These are phyloP conservation scores for Coreoperca whiteheadi DNA, from an alignment of 2,113 vertebrate species.

Conservation along the genomic window DNA sequence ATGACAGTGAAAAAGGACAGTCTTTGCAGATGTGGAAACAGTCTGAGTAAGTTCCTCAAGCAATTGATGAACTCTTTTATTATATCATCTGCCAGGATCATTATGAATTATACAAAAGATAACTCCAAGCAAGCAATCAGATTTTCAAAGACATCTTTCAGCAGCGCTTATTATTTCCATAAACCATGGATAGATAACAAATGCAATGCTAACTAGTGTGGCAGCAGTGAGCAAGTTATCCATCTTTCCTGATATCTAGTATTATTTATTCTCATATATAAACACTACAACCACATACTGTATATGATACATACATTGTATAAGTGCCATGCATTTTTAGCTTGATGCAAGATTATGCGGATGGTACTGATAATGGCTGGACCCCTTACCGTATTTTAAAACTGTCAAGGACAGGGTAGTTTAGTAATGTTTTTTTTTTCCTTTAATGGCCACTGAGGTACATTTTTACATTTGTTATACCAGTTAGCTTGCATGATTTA, in stretches of 20 bases:
- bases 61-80: slow-evolving; percentile 54
- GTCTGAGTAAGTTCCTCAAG: slow-evolving; percentile 53
- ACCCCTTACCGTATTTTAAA: slow-evolving; percentile 2
- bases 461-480: slow-evolving; percentile 41
- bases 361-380: slow-evolving; percentile 4
- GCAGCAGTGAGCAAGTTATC: slow-evolving; percentile 21
- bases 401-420: too few relatives aligned
- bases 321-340: slow-evolving; percentile 30
- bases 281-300: slow-evolving; percentile 15
- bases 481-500: slow-evolving; percentile 45
- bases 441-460: slow-evolving; percentile 1
- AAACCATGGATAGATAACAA: slow-evolving; percentile 44
- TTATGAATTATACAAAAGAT: slow-evolving; percentile 65
- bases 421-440: too few relatives aligned
- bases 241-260: slow-evolving; percentile 37
- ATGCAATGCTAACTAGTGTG: slow-evolving; percentile 29
- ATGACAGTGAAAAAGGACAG: slow-evolving; percentile 23
- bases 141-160: slow-evolving; percentile 56
- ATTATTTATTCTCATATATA: slow-evolving; percentile 37
- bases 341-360: slow-evolving; percentile 41
- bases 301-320: slow-evolving; percentile 5
- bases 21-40: slow-evolving; percentile 43
- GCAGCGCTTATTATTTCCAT: slow-evolving; percentile 43
- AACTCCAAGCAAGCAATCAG: slow-evolving; percentile 41
- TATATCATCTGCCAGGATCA: slow-evolving; percentile 50